Evolutionary conservation across 35 echinoderm and acorn worm species (phyloP).

Genomic region (Patiria miniata): DNA sequence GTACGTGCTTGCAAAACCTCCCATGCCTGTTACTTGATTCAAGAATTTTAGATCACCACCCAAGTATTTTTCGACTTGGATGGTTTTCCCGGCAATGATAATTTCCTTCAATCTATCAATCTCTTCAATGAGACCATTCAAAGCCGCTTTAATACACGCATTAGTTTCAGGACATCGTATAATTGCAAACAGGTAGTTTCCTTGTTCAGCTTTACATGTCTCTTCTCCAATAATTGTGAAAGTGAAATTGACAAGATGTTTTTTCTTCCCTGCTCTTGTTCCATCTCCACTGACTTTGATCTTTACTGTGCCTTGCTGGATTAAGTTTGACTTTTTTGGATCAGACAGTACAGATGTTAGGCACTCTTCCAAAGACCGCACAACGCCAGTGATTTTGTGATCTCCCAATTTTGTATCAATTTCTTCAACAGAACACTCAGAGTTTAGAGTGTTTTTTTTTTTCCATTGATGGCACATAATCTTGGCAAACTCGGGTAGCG

Average conservation of each 20-base stretch:
- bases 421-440: conserved; percentile 16
- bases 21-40: conserved; percentile 59
- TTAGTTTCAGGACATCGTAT: conserved; percentile 61
- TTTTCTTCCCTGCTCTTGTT: conserved; percentile 46
- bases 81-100: conserved; percentile 5
- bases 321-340: background rate
- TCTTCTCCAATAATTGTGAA: conserved; percentile 55
- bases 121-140: conserved; percentile 54
- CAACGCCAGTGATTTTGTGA: background rate
- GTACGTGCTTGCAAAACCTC: conserved; percentile 37
- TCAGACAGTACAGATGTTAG: background rate
- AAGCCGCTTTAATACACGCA: conserved; percentile 2
- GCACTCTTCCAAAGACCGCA: background rate
- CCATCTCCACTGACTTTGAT: conserved; percentile 72
- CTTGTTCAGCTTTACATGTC: conserved; percentile 52
- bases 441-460: background rate
- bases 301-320: conserved; percentile 24
- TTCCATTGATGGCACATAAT: background rate
- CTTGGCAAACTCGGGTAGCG: conserved; percentile 31
- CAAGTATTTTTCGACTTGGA: background rate
- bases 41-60: conserved; percentile 46
- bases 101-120: background rate
- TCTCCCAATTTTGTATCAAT: background rate
- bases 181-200: conserved; percentile 68
- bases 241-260: conserved; percentile 45